Percentiles rank a stretch among this genome's conserved stretches.
phyloP scores from a whole-genome alignment of 2,113 vertebrate genomes.

The Lethenteron camtschaticum region DNA sequence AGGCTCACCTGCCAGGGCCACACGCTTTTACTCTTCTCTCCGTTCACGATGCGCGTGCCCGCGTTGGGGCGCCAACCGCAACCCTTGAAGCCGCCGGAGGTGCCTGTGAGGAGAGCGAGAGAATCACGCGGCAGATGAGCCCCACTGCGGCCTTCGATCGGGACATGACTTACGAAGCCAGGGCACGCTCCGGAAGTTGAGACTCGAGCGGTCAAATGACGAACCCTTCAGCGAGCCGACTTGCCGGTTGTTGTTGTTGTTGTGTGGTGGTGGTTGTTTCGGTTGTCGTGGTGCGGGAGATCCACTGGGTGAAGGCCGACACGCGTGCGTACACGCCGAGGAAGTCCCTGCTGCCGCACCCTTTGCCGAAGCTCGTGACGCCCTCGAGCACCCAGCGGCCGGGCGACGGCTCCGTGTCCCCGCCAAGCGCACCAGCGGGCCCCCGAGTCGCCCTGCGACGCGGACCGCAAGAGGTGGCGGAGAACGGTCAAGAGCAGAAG shows the following conservation, averaged over 20 bases:
- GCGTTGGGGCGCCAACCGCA: too few species aligned
- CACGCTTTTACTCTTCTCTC: neutral
- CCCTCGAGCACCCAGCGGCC: neutral
- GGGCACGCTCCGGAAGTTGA: too few species aligned
- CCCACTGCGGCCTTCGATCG: too few species aligned
- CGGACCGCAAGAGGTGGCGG: neutral
- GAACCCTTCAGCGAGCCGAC: too few species aligned
- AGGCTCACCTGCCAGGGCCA: constrained; percentile 4
- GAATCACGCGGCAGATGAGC: too few species aligned
- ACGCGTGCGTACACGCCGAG: neutral
- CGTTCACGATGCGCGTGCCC: neutral
- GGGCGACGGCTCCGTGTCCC: neutral
- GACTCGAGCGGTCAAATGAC: too few species aligned
- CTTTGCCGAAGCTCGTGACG: neutral
- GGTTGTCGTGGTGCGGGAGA: neutral
- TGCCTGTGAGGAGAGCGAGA: too few species aligned
- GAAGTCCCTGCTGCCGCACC: neutral
- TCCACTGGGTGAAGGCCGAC: neutral
- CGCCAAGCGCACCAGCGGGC: neutral
- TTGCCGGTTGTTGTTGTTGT: too few species aligned
- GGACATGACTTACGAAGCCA: too few species aligned
- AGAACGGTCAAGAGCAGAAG: too few species aligned
- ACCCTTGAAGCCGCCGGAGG: too few species aligned
- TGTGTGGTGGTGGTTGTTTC: too few species aligned
- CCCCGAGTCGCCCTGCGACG: neutral